Evolutionary conservation across 2,797 vertebrate species (phyloP).

Genomic region (Buceros bicornis): DNA sequence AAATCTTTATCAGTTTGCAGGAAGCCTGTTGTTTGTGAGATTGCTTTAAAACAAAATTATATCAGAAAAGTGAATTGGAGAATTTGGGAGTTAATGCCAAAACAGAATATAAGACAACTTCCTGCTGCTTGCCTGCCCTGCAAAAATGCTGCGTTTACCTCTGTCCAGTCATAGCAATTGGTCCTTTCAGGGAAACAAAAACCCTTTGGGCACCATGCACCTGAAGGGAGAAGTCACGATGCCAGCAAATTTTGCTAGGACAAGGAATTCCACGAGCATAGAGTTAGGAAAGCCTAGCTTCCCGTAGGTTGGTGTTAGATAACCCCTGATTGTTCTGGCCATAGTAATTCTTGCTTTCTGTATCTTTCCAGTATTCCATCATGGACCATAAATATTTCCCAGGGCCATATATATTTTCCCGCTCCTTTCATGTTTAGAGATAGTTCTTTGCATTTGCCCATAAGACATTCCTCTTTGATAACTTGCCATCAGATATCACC

Average conservation of each 20-base stretch:
- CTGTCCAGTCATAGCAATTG: not conserved
- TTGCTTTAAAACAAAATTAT: constrained; percentile 39
- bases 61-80: not conserved
- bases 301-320: accelerated
- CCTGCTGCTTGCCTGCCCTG: not conserved
- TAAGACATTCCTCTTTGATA: not conserved
- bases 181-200: not conserved
- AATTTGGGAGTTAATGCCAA: not conserved
- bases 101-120: not conserved
- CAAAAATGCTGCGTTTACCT: constrained; percentile 27
- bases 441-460: not conserved
- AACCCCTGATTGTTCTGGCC: not conserved
- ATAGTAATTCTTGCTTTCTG: not conserved
- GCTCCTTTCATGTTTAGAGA: not conserved
- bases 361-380: not conserved
- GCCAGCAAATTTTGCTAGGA: not conserved
- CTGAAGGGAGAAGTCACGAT: not conserved
- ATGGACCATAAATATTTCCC: not conserved
- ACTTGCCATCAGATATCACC: not conserved
- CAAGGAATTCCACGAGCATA: not conserved
- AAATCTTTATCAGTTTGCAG: constrained; percentile 47
- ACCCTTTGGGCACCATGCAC: not conserved
- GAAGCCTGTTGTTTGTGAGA: constrained; percentile 58
- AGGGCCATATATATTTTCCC: not conserved
- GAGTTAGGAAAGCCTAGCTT: not conserved